Percentiles rank a stretch among this genome's conserved stretches.
These are phyloP conservation scores for Hapalemur alaotrensis DNA, from an alignment of 2,797 vertebrate species.

Conservation along the genomic window DNA sequence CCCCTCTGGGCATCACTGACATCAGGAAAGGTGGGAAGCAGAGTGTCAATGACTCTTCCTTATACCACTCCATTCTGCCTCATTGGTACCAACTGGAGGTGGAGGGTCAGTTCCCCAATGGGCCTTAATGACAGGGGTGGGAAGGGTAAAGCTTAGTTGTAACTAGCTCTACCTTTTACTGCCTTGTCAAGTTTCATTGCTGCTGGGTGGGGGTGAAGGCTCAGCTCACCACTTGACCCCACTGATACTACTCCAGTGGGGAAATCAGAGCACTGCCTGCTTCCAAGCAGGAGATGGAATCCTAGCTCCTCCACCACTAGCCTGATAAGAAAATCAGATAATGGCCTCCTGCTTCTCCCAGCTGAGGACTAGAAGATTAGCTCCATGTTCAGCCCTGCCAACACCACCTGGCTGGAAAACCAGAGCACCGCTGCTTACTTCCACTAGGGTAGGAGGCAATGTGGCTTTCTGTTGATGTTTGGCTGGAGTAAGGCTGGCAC, in stretches of 20 bases:
- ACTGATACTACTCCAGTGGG: background rate
- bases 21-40: background rate
- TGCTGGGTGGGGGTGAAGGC: background rate
- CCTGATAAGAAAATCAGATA: background rate
- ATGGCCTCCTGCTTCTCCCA: background rate
- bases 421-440: background rate
- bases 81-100: background rate
- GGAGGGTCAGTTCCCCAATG: background rate
- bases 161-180: background rate
- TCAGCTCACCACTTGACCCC: background rate
- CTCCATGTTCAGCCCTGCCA: background rate
- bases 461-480: background rate
- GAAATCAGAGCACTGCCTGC: background rate
- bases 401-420: background rate
- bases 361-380: background rate
- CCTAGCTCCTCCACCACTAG: background rate
- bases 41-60: background rate
- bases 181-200: background rate
- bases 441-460: background rate
- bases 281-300: background rate
- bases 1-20: too few species aligned
- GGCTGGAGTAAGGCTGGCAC: background rate
- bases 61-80: background rate
- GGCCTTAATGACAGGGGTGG: background rate
- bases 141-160: background rate